Base-by-base conservation (phyloP, 2,797 vertebrate genomes). In the Dipus sagitta region DNA sequence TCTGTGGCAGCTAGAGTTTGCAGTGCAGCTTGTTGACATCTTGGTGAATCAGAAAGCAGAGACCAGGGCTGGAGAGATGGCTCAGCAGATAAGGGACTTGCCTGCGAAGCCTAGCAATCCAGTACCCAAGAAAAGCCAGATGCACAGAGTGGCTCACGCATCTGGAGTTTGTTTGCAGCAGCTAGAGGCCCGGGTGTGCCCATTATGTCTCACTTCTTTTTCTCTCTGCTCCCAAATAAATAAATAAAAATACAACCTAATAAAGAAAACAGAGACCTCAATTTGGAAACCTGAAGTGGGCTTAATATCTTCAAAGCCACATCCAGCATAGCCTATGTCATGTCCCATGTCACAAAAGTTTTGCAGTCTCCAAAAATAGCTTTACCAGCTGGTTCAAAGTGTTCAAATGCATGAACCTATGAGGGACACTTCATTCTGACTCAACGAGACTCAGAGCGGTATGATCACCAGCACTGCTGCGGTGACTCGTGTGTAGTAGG, bases 381-480 rank as follows among this genome's bases (percentile, higher is more conserved):
- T 26, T 26, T 28, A 42, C 26, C 26, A 64, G 34, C 30, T 75
- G 71, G 84, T 26, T 47, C 23, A 54, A 42, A 30, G 17, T 34
- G 23, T 28, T 26, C 67, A 54, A 84, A 70, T 47, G 26, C 47
- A 20, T 0, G 21, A 86, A 26, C 34, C 54, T 30, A 23, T 30
- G n/a, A 32, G 70, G 8, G 11, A 13, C 6, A 15, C 14, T 62
- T 85, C 47, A 75, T 62, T 64, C 71, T 18, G 30, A 42, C 6
- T 18, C 12, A 42, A 64, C 8, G n/a, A 68, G 26, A 65, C 18
- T 2, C 9, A 5, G 8, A 47, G 20, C 9, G 11, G 64, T 58
- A 17, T 38, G 8, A 23, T 23, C 80, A 15, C 4, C 1, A 15
- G 30, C n/a, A 4, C 52, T 0, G 0, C 12, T 58, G 4, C 62